Evolutionary conservation across 2,113 vertebrate species (phyloP), one percentile per base, ranked within the genome.

Genomic region (Equus przewalskii): DNA sequence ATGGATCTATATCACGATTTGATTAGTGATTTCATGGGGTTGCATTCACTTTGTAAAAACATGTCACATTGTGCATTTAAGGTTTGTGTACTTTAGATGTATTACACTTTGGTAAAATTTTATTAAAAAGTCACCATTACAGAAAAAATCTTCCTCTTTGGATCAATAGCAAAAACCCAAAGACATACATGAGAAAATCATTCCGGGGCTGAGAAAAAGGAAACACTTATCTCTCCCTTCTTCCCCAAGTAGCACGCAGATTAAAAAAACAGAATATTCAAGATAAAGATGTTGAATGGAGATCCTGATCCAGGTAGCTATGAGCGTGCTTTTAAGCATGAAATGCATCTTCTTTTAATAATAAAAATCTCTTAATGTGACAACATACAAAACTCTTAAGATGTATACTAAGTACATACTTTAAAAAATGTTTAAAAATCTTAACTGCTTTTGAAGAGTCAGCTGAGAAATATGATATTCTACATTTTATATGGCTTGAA

Each of bases 351-450:
- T 78, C 19, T 75, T 72, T 73, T 72, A 72, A 76, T 60, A 86
- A 81, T 69, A 78, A 97, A 93, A 91, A 70, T 11, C 28, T 6
- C 22, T 91, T 64, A 81, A n/a, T 41, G 21, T 58, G 41, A 26
- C 51, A 64, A 69, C 3, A 18, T 56, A 64, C 33, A 56, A 22
- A 21, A 30, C 41, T 81, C 67, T 92, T 80, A 51, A 82, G n/a
- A 46, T 46, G 22, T 67, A 6, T 89, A 41, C 19, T 86, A 78
- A 56, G 15, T 72, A 24, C 30, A 58, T 9, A 21, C 49, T 65
- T 91, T 56, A 12, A 78, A 94, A 93, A 70, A 49, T 49, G 33
- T 73, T 70, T 70, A 83, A 56, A 70, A 49, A 64, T 87, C 21
- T 69, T 82, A 65, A 62, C 33, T 65, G 19, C 7, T 76, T 83